A percentile compares a stretch with the other conserved stretches of the same genome.
These are phyloP conservation scores for Enchytraeus crypticus DNA, from an alignment of 2,888 invertebrate genomes.

Conservation along the genomic window DNA sequence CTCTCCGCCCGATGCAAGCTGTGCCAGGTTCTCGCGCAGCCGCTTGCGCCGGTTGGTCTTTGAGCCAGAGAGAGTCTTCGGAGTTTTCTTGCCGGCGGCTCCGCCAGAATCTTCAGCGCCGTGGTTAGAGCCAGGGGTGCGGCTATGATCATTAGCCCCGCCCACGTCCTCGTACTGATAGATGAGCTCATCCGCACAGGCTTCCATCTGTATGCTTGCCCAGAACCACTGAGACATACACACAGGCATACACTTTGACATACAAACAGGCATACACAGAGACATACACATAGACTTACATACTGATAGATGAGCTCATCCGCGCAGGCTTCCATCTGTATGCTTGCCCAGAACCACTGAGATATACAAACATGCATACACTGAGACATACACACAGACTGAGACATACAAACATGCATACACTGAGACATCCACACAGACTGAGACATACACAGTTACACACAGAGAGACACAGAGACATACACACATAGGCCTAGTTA, in stretches of 20 bases:
- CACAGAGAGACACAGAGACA: not conserved
- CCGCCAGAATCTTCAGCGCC: not conserved
- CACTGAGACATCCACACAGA: not conserved
- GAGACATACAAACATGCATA: not conserved
- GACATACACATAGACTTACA: not conserved
- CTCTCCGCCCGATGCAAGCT: conserved; percentile 51
- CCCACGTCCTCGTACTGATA: conserved; percentile 59
- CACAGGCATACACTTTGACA: not conserved
- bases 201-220: conserved; percentile 92
- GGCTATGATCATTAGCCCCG: not conserved
- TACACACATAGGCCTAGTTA: not conserved
- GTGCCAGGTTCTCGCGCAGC: conserved; percentile 58
- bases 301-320: conserved; percentile 79
- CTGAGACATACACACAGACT: not conserved
- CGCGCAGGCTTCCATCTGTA: conserved; percentile 87
- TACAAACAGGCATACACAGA: not conserved
- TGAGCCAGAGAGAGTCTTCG: conserved; percentile 30
- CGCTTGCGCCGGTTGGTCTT: conserved; percentile 69
- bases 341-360: conserved; percentile 91
- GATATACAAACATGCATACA: not conserved
- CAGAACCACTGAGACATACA: conserved; percentile 68
- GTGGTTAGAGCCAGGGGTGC: not conserved
- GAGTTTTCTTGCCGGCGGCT: conserved; percentile 11
- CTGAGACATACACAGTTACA: not conserved
- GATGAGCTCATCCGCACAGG: conserved; percentile 79